phyloP scores from a whole-genome alignment of 2,113 vertebrate genomes.

The Caloenas nicobarica region DNA sequence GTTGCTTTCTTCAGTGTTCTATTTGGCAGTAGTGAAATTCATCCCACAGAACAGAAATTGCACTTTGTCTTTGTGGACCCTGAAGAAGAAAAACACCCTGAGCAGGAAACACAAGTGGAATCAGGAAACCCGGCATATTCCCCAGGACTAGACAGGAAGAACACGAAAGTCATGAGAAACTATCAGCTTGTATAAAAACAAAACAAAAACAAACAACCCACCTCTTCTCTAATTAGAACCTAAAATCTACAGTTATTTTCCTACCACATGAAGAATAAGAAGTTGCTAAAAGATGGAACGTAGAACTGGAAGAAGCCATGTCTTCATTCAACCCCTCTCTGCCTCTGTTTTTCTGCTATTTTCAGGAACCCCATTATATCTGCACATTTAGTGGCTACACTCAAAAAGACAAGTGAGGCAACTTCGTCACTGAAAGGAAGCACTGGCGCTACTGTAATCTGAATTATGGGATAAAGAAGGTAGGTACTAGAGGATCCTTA shows the following conservation, averaged over 20 bases:
- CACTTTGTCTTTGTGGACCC: background rate
- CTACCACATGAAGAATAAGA: background rate
- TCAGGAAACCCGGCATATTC: background rate
- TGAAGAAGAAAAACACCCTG: background rate
- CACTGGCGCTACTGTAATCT: background rate
- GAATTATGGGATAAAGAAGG: background rate
- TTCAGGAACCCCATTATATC: background rate
- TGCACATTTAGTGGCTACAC: background rate
- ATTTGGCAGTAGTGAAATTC: background rate
- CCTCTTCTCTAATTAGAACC: background rate
- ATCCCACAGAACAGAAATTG: background rate
- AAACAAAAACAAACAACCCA: no score
- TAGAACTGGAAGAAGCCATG: background rate
- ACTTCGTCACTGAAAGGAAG: background rate
- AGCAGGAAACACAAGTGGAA: conserved; percentile 3
- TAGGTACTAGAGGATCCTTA: background rate
- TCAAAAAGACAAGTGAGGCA: background rate
- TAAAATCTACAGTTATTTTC: background rate
- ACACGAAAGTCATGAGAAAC: background rate
- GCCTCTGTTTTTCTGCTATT: background rate
- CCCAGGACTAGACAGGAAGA: background rate
- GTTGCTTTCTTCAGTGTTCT: background rate
- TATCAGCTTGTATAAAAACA: background rate
- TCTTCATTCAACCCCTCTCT: background rate
- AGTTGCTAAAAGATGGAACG: background rate